A percentile compares a stretch with the other conserved stretches of the same genome.
Conservation (phyloP, 2,113 vertebrate genomes). For the Aegotheles bennettii region DNA sequence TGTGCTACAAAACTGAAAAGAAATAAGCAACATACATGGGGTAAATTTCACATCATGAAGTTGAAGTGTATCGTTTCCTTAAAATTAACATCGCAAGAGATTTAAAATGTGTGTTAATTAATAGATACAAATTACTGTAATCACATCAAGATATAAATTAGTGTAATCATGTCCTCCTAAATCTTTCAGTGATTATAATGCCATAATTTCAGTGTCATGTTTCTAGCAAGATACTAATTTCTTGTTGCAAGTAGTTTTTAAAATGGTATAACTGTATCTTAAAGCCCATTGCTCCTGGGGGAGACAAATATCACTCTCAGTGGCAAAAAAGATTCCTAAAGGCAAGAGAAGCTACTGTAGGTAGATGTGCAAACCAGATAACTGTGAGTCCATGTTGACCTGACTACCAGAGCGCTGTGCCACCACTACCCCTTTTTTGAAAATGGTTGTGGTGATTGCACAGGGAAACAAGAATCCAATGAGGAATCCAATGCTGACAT, state of each 20-base stretch:
- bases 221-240: conserved; percentile 5
- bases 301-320: not conserved
- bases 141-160: conserved; percentile 29
- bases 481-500: too few species aligned
- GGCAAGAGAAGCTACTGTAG: not conserved
- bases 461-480: not conserved
- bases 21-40: not conserved
- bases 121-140: conserved; percentile 36
- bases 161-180: conserved; percentile 22
- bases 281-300: not conserved
- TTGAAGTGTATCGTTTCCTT: conserved; percentile 5
- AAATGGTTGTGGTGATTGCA: not conserved
- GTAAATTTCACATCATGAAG: not conserved
- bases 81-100: not conserved
- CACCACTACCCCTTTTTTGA: not conserved
- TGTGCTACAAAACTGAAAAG: not conserved
- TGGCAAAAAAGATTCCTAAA: not conserved
- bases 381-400: not conserved
- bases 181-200: conserved; percentile 4
- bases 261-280: not conserved
- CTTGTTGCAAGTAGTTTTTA: not conserved
- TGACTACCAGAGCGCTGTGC: not conserved
- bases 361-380: not conserved
- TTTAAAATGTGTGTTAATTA: conserved; percentile 29
- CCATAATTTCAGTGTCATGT: not conserved